Base-by-base conservation (phyloP, 2,797 vertebrate genomes). In the Eulemur albifrons region DNA sequence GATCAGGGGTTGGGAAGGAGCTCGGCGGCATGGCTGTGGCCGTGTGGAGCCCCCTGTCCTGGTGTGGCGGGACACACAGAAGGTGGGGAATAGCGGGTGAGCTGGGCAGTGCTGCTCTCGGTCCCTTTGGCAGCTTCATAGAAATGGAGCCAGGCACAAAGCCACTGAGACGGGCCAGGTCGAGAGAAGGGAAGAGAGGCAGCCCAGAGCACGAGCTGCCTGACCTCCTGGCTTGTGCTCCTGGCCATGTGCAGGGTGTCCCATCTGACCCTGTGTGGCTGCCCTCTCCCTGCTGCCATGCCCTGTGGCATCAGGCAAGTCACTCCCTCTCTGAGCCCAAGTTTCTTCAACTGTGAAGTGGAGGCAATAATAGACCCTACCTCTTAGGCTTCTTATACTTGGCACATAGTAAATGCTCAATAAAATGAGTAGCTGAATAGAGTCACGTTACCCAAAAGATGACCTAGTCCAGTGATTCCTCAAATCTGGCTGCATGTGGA, bases 181-280 rank as follows among this genome's bases (percentile, higher is more conserved):
- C 0, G 3, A 48, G 67, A 30, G n/a, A 6, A n/a, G 7, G 6
- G 63, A 9, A 48, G 35, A 70, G 45, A 43, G 38, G 48, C n/a
- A 59, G 21, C 15, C n/a, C 72, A 23, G 69, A 61, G 73, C 25
- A 3, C 6, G 17, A 40, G 32, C 10, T 69, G 25, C 32, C 40
- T 43, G 88, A 27, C 40, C 61, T 23, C n/a, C n/a, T 63, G 7
- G 8, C 54, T 20, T 25, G 25, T 18, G 10, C 69, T 52, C 65
- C 59, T 79, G 32, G 63, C 38, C 61, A 20, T 17, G 1, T 0
- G 0, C 0, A 6, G 59, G 32, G 65, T 30, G 0, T 40, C 54
- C 50, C 79, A 9, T 12, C 25, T 20, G 50, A 20, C 6, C 70
- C 40, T 4, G 65, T 0, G 0, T 9, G 12, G 86, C 80, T 38